phyloP scores from a whole-genome alignment of 2,113 vertebrate species.

The Odontesthes bonariensis region DNA sequence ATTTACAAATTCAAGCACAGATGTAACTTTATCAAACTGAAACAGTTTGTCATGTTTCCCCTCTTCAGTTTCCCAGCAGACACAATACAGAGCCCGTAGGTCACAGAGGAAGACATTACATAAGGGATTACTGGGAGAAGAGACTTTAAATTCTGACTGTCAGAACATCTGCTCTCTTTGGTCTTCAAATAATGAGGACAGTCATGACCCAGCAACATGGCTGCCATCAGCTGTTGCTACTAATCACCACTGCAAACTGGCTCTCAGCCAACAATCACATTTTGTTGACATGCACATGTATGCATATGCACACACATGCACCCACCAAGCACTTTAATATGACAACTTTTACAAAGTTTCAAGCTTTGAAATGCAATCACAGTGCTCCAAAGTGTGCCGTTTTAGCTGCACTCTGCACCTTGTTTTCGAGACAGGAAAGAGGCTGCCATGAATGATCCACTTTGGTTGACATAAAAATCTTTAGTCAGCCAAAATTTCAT shows the following conservation, averaged over 20 bases:
- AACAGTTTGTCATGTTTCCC: constrained; percentile 10
- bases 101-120: constrained; percentile 51
- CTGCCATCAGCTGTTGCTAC: constrained; percentile 23
- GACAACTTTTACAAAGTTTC: too few species aligned
- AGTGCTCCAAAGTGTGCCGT: too few species aligned
- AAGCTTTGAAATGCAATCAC: too few species aligned
- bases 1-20: not conserved
- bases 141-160: constrained; percentile 46
- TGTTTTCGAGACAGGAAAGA: too few species aligned
- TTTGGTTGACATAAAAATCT: too few species aligned
- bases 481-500: too few species aligned
- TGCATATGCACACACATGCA: too few species aligned
- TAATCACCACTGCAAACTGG: constrained; percentile 18
- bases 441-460: too few species aligned
- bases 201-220: constrained; percentile 30
- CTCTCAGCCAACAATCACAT: not conserved
- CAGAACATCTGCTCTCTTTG: constrained; percentile 56
- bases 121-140: constrained; percentile 67
- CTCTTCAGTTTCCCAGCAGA: constrained; percentile 21
- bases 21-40: not conserved
- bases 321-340: too few species aligned
- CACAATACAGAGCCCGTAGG: constrained; percentile 2
- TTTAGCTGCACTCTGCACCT: too few species aligned
- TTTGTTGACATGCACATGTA: not conserved
- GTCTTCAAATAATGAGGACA: constrained; percentile 27